phyloP scores from a whole-genome alignment of 2,888 invertebrate species.

The Drosophila neonasuta region DNA sequence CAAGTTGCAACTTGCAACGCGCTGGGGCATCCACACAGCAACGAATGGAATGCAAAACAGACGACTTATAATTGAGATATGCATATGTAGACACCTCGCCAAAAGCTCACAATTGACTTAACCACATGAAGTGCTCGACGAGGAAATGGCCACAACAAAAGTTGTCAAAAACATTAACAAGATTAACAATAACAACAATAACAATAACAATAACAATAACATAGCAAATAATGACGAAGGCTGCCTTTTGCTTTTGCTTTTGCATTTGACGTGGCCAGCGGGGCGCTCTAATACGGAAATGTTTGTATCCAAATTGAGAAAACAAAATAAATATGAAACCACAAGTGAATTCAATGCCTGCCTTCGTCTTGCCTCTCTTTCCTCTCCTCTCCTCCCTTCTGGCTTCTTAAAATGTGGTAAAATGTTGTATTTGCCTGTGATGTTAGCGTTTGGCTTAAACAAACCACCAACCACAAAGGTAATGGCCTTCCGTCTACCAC shows the following conservation, averaged over 20 bases:
- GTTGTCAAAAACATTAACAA: constrained; percentile 35
- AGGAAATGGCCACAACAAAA: constrained; percentile 33
- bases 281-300: constrained; percentile 53
- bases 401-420: constrained; percentile 37
- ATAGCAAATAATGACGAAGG: constrained; percentile 12
- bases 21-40: constrained; percentile 36
- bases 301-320: constrained; percentile 27
- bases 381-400: neutral
- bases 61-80: constrained; percentile 50
- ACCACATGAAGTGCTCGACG: constrained; percentile 13
- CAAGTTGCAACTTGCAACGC: constrained; percentile 12
- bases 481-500: constrained; percentile 29
- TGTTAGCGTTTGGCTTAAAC: constrained; percentile 36
- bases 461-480: constrained; percentile 20
- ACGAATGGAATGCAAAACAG: constrained; percentile 13
- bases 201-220: constrained; percentile 11
- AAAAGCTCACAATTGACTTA: constrained; percentile 29
- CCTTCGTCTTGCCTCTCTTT: neutral
- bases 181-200: constrained; percentile 30
- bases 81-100: constrained; percentile 29
- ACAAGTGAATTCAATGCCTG: constrained; percentile 24
- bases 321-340: constrained; percentile 17
- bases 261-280: constrained; percentile 33
- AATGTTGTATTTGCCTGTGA: constrained; percentile 37
- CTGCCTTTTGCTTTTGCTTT: constrained; percentile 1